Evolutionary conservation across 2,113 vertebrate species (phyloP), one percentile per base, ranked within the genome.

Genomic region (Psilopogon haemacephalus): DNA sequence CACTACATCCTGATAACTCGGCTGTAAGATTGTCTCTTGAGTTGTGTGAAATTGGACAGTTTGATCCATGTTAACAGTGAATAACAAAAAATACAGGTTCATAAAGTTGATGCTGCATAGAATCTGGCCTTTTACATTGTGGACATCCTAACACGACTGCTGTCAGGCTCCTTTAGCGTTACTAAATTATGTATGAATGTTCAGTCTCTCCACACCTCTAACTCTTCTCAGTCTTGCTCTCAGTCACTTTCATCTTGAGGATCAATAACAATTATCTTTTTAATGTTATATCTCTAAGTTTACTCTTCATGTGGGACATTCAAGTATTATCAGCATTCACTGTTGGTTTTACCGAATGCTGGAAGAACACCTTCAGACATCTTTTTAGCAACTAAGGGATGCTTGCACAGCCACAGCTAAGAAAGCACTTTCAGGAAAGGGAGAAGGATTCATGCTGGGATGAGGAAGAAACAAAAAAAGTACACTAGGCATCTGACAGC

Each of bases 361-460:
- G 33, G 8, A 63, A 20, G 8, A 93, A 55, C 46, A 77, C n/a
- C 60, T 85, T 69, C 68, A 83, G 18, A 72, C 23, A 86, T 52
- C 69, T 84, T 86, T 55, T 37, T 46, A 81, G 55, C 33, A 92
- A 42, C 67, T 73, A 42, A 37, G 65, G 59, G 35, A 58, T 35
- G 42, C 65, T 60, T 80, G 62, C 64, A 88, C 54, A 82, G 71
- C 62, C 85, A 80, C 62, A 63, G 38, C 67, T 89, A 80, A 79
- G 75, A 84, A 94, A 86, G 32, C 60, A 63, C 50, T 80, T 55
- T 68, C 35, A 91, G 73, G 42, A 77, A 59, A 79, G 59, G 28
- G 82, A 33, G 55, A 89, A 89, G 35, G 70, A 83, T 71, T 82
- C 78, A 90, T 58, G 87, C 77, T 91, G 90, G 78, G 60, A 86